Conservation (phyloP, 2,113 vertebrate genomes). For the Macrotus californicus region DNA sequence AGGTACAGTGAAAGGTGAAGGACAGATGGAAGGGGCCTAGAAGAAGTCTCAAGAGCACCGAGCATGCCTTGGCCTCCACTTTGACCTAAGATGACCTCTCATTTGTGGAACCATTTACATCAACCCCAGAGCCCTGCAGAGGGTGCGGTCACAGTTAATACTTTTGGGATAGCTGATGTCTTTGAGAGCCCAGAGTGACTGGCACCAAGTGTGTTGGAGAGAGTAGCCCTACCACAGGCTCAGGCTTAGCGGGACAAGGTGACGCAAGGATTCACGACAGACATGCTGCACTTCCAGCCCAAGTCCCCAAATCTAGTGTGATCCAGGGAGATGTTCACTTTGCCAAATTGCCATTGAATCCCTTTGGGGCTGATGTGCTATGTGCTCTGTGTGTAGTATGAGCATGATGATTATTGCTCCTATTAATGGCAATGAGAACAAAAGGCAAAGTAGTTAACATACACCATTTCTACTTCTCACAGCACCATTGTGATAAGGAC, state of each 20-base stretch:
- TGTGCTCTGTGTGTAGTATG: neutral
- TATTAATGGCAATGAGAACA: neutral
- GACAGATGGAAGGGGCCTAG: neutral
- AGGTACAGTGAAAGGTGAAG: too few relatives aligned
- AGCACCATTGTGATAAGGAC: neutral
- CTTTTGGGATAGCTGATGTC: neutral
- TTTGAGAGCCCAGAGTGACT: neutral
- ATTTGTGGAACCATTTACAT: neutral
- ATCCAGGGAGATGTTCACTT: neutral
- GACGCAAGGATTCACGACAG: neutral
- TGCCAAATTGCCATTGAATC: neutral
- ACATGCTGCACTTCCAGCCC: neutral
- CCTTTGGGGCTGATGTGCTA: neutral
- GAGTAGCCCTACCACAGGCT: neutral
- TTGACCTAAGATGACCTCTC: neutral
- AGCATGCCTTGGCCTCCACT: neutral
- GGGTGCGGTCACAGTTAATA: neutral
- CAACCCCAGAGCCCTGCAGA: neutral
- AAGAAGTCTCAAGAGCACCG: neutral
- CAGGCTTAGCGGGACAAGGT: neutral
- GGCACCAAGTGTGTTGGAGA: neutral
- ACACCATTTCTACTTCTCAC: neutral
- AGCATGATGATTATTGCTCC: neutral
- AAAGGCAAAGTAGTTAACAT: neutral
- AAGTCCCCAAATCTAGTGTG: neutral